phyloP scores from a whole-genome alignment of 2,113 vertebrate species.

The Clarias magur region DNA sequence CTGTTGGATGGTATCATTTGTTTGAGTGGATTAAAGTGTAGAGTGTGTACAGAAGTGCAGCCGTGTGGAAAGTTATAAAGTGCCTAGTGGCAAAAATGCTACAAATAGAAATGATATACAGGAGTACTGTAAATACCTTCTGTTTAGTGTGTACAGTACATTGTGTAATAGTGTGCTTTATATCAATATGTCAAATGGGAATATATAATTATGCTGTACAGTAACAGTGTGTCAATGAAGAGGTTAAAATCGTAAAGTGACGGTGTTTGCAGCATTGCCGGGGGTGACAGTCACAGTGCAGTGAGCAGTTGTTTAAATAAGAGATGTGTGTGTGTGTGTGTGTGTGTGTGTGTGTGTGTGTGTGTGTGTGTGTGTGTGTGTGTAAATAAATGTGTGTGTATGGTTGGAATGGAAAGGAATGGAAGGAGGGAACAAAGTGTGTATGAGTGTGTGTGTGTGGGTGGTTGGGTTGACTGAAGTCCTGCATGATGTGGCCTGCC shows the following conservation, averaged over 20 bases:
- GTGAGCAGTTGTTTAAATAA: background rate
- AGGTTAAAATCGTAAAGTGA: background rate
- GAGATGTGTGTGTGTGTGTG: background rate
- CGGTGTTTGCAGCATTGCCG: background rate
- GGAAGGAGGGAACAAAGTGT: background rate
- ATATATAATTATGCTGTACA: background rate
- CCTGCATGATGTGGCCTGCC: background rate
- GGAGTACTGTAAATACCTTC: background rate
- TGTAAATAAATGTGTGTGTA: background rate
- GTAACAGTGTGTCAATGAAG: background rate
- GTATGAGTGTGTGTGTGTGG: too few species aligned
- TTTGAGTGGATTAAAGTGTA: background rate
- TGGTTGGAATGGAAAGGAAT: background rate
- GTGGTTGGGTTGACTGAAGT: background rate
- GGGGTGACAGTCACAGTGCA: conserved; percentile 7
- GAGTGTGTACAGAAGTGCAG: background rate
- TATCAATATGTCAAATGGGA: background rate
- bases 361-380: background rate
- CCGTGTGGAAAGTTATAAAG: background rate
- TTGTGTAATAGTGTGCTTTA: background rate
- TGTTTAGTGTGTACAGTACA: background rate
- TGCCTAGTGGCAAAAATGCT: background rate
- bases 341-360: background rate
- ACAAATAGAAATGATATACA: background rate
- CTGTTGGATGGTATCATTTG: background rate